These are phyloP conservation scores for Castor canadensis DNA, from an alignment of 2,113 vertebrate genomes.

Conservation along the genomic window DNA sequence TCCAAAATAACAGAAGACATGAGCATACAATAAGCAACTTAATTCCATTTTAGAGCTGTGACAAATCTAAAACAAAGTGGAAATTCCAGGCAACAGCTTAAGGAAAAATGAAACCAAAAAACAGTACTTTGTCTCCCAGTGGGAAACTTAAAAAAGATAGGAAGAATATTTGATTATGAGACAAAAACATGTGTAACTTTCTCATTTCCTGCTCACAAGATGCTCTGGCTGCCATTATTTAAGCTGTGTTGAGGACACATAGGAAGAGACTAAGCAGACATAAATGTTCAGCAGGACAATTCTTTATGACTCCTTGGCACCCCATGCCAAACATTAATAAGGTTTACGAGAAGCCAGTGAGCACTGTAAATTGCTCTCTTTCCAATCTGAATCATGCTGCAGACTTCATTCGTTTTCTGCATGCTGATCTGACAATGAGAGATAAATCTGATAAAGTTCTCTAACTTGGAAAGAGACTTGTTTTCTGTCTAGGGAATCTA, in stretches of 20 bases:
- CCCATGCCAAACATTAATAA: conserved; percentile 81
- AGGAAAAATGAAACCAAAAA: conserved; percentile 76
- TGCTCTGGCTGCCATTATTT: conserved; percentile 81
- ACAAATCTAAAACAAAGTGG: conserved; percentile 82
- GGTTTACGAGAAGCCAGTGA: conserved; percentile 84
- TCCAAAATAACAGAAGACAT: conserved; percentile 55
- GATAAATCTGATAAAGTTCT: conserved; percentile 85
- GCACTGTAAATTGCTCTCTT: conserved; percentile 80
- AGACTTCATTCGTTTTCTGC: conserved; percentile 83
- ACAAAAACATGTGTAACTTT: conserved; percentile 82
- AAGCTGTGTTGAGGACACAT: conserved; percentile 76
- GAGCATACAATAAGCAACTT: conserved; percentile 68
- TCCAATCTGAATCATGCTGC: conserved; percentile 81
- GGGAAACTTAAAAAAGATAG: conserved; percentile 70
- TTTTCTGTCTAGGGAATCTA: conserved; percentile 80
- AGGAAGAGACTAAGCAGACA: conserved; percentile 82
- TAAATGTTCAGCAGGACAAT: conserved; percentile 79
- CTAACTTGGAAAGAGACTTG: conserved; percentile 77
- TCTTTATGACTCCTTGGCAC: conserved; percentile 84
- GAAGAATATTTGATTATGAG: conserved; percentile 83
- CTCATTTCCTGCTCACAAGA: conserved; percentile 86
- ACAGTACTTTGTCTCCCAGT: conserved; percentile 67
- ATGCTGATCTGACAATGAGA: conserved; percentile 77
- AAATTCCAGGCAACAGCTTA: conserved; percentile 80
- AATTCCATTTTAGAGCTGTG: conserved; percentile 71